phyloP scores from a whole-genome alignment of 2,888 invertebrate species.

The Ormyrus pomaceus region DNA sequence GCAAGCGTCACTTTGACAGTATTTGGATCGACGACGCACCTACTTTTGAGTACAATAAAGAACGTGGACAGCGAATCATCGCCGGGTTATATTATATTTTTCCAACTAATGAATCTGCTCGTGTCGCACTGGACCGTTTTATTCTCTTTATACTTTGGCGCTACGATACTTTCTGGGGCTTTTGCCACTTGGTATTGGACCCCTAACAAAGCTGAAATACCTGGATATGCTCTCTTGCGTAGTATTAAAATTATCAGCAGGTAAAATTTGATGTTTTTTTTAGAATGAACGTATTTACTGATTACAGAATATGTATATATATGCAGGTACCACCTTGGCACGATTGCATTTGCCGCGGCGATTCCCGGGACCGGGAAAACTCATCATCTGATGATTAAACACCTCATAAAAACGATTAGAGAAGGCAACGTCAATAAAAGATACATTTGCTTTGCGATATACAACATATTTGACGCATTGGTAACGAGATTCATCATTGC shows the following conservation, averaged over 20 bases:
- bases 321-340: background rate
- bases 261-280: background rate
- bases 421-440: background rate
- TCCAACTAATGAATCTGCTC: background rate
- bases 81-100: background rate
- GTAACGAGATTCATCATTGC: background rate
- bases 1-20: background rate
- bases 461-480: conserved; percentile 11
- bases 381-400: background rate
- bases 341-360: background rate
- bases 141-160: no score
- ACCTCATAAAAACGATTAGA: background rate
- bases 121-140: no score
- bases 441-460: background rate
- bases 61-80: no score
- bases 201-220: background rate
- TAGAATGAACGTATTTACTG: background rate
- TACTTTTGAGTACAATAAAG: no score
- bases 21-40: background rate
- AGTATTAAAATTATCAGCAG: background rate
- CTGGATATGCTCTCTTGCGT: background rate
- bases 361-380: background rate
- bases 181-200: conserved; percentile 18
- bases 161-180: background rate
- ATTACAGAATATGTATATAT: background rate